phyloP scores from a whole-genome alignment of 2,888 invertebrate species.

The Gymnoscelis rufifasciata region DNA sequence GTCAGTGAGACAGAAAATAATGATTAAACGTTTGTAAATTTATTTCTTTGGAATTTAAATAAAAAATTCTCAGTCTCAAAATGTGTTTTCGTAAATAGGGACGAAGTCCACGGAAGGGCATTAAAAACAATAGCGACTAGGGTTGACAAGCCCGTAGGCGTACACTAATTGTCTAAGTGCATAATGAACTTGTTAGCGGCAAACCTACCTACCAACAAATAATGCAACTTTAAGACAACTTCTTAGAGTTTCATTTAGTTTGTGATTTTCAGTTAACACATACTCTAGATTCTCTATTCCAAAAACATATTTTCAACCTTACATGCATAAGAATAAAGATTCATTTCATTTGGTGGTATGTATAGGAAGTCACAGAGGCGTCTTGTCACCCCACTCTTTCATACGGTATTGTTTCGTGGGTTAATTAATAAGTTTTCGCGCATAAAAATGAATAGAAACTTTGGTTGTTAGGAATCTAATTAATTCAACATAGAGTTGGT shows the following conservation, averaged over 20 bases:
- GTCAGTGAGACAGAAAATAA: too few species aligned
- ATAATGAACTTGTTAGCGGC: conserved; percentile 72
- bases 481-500: neutral
- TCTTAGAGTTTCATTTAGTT: conserved; percentile 37
- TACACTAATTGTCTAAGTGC: conserved; percentile 77
- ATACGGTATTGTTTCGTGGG: conserved; percentile 51
- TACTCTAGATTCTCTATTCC: neutral
- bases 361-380: conserved; percentile 44
- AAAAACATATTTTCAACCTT: conserved; percentile 18
- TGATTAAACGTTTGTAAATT: too few species aligned
- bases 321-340: conserved; percentile 1
- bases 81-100: too few species aligned
- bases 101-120: conserved; percentile 67
- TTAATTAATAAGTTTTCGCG: conserved; percentile 66
- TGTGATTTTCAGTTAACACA: conserved; percentile 18
- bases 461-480: conserved; percentile 9
- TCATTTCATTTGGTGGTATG: conserved; percentile 27
- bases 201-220: conserved; percentile 44
- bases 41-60: too few species aligned
- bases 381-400: conserved; percentile 57
- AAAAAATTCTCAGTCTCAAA: too few species aligned
- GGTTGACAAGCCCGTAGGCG: conserved; percentile 51
- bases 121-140: conserved; percentile 35
- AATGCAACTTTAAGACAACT: conserved; percentile 33
- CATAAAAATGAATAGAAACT: conserved; percentile 32